Base-by-base conservation (phyloP, 2,113 vertebrate species). In the Struthio camelus region DNA sequence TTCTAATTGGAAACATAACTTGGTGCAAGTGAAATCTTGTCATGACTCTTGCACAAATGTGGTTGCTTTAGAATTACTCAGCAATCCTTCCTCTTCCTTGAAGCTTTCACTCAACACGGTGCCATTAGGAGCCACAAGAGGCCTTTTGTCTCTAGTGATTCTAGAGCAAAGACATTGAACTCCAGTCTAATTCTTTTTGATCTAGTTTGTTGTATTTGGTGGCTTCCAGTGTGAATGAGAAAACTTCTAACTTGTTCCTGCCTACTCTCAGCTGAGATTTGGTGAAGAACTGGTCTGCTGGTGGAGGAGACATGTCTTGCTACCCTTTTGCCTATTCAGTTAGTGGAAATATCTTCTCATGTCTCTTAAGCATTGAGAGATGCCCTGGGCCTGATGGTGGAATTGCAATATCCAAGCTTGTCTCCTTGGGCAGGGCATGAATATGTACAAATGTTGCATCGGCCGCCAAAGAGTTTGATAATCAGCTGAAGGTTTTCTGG, bases 1-100 rank as follows among this genome's bases (percentile, higher is more conserved):
- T 78, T 51, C 53, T 4, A 6, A 73, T 16, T 11, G 3, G 44
- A 51, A 79, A 42, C 64, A 32, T 82, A 67, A 3, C 87, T 46
- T 53, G 61, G 15, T 78, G 59, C 50, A n/a, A 46, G 2, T 88
- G 64, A 93, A 80, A 80, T 86, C 36, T 58, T 28, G 46, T 27
- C 6, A 6, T n/a, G 34, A 78, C 76, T 76, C 50, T 87, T 85
- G 53, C 80, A 38, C 42, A 90, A 71, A 80, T 51, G 34, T 24
- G 67, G 30, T 66, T 95, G 94, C 82, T 90, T 91, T 91, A 83
- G 64, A 53, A 67, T 92, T 90, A 87, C 59, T 85, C 83, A 73
- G 46, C 64, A 75, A 65, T 62, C 87, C 64, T 90, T 85, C 66
- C 8, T 80, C 46, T 46, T 56, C 89, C 56, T 72, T 53, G 44